Evolutionary conservation across 2,888 invertebrate species (phyloP).

Genomic region (Orchesella flavescens): DNA sequence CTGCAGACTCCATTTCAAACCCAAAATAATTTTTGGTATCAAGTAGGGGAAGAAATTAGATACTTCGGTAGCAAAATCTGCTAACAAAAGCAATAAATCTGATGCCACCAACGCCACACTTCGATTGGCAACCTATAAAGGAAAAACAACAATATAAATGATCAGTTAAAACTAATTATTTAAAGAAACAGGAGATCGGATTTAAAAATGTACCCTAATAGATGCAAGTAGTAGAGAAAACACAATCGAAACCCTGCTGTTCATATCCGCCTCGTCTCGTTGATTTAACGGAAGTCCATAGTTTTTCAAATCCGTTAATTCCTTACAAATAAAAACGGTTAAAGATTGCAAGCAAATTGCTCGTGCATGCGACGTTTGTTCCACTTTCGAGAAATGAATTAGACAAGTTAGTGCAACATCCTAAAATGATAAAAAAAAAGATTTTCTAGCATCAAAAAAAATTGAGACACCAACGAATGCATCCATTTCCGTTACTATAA

Average conservation of each 20-base stretch:
- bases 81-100: constrained; percentile 85
- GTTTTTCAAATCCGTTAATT: constrained; percentile 76
- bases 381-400: constrained; percentile 88
- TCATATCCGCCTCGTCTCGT: constrained; percentile 77
- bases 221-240: constrained; percentile 81
- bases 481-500: too few species aligned
- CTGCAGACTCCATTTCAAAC: constrained; percentile 66
- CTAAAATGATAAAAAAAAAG: constrained; percentile 75
- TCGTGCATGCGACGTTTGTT: constrained; percentile 81
- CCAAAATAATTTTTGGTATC: constrained; percentile 79
- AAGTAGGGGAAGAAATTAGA: constrained; percentile 83
- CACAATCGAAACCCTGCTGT: constrained; percentile 79
- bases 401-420: constrained; percentile 91
- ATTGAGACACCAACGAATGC: too few species aligned
- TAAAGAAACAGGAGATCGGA: neutral
- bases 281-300: constrained; percentile 63
- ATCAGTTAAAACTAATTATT: neutral
- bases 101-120: constrained; percentile 88
- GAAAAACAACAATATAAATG: neutral
- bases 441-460: too few species aligned
- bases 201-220: constrained; percentile 78
- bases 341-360: constrained; percentile 91
- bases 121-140: constrained; percentile 83
- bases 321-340: constrained; percentile 83
- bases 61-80: constrained; percentile 85